phyloP scores from a whole-genome alignment of 2,113 vertebrate genomes.

The Oriolus oriolus region DNA sequence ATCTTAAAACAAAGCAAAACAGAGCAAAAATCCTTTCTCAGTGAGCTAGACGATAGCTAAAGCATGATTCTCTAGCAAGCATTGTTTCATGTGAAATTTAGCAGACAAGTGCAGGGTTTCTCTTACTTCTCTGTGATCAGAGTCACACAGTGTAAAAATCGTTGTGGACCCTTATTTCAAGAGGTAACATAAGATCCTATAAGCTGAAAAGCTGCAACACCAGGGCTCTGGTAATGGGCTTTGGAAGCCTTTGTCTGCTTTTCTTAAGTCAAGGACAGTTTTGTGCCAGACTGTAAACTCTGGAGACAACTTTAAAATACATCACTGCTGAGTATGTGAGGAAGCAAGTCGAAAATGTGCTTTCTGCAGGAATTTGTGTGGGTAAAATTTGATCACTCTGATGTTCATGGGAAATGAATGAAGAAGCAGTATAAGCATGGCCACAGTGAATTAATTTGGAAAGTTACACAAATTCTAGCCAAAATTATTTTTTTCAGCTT shows the following conservation, averaged over 20 bases:
- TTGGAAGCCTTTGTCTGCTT: constrained; percentile 1
- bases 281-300: neutral
- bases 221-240: neutral
- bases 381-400: constrained; percentile 57
- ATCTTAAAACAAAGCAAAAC: neutral
- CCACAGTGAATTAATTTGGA: constrained; percentile 60
- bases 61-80: neutral
- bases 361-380: constrained; percentile 51
- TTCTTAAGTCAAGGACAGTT: neutral
- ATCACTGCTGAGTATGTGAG: constrained; percentile 22
- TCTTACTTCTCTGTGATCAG: neutral
- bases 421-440: constrained; percentile 22
- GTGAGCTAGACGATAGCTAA: neutral
- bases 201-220: constrained; percentile 46
- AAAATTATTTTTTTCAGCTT: constrained; percentile 3
- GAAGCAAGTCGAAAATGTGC: constrained; percentile 41
- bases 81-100: neutral
- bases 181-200: constrained; percentile 3
- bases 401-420: constrained; percentile 62
- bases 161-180: neutral
- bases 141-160: neutral
- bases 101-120: neutral
- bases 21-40: neutral
- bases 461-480: constrained; percentile 51
- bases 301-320: constrained; percentile 1